Evolutionary conservation across 2,113 vertebrate species (phyloP).

Genomic region (Circaetus cinerascens): DNA sequence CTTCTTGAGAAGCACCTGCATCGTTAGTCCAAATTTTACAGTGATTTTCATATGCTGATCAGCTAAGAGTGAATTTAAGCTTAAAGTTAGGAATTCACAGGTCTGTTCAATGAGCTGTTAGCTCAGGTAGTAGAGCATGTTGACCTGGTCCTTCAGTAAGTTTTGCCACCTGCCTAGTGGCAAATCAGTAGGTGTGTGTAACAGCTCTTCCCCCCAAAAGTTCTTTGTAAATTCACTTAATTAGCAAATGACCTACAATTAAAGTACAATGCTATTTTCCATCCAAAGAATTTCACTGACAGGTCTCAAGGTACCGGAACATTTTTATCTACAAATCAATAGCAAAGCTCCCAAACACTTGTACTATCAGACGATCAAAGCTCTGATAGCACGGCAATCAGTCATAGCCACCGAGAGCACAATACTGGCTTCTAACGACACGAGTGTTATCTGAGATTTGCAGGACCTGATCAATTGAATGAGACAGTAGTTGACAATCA

Average conservation of each 20-base stretch:
- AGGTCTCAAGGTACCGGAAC: slow-evolving; percentile 43
- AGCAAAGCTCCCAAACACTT: slow-evolving; percentile 64
- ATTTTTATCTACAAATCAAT: slow-evolving; percentile 81
- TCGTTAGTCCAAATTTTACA: background rate
- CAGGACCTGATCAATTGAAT: slow-evolving; percentile 58
- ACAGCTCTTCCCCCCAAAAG: background rate
- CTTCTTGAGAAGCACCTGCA: background rate
- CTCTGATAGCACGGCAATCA: slow-evolving; percentile 69
- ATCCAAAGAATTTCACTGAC: slow-evolving; percentile 27
- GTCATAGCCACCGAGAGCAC: slow-evolving; percentile 72
- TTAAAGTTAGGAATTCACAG: background rate
- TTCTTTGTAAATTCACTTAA: slow-evolving; percentile 57
- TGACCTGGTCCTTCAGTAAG: background rate
- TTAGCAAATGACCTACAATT: slow-evolving; percentile 59
- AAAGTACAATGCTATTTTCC: slow-evolving; percentile 29
- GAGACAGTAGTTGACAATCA: slow-evolving; percentile 46
- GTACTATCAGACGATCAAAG: slow-evolving; percentile 79
- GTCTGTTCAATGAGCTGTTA: background rate
- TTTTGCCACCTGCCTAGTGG: background rate
- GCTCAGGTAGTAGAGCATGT: background rate
- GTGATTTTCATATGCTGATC: background rate
- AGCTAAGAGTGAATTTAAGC: background rate
- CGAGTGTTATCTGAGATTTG: slow-evolving; percentile 63
- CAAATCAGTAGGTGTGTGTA: background rate
- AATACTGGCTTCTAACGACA: slow-evolving; percentile 74